Conservation (phyloP, 2,113 vertebrate genomes). For the Progne subis region DNA sequence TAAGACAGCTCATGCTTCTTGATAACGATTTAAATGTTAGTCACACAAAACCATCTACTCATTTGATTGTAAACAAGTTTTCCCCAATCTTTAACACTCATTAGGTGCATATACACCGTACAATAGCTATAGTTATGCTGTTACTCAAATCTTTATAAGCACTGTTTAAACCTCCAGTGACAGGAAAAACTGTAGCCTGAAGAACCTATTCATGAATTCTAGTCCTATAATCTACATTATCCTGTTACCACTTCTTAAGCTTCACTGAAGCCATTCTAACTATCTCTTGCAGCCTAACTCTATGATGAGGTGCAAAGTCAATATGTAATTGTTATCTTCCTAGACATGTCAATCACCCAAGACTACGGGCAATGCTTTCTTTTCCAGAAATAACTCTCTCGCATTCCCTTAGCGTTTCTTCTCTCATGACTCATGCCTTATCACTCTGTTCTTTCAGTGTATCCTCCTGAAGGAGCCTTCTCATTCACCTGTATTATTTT, state of each 20-base stretch:
- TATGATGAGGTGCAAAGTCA: neutral
- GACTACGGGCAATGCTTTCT: neutral
- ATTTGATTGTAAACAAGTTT: conserved; percentile 32
- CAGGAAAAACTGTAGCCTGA: conserved; percentile 19
- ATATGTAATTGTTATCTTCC: neutral
- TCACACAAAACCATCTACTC: conserved; percentile 28
- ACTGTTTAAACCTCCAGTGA: neutral
- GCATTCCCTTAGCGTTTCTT: neutral
- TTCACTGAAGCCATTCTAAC: neutral
- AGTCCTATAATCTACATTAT: neutral
- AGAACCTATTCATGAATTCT: neutral
- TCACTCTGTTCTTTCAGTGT: neutral
- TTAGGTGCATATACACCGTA: neutral
- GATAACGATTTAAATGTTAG: conserved; percentile 21
- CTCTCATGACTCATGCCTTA: neutral
- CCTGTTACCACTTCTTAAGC: neutral
- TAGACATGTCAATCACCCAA: neutral
- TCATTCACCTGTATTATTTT: neutral
- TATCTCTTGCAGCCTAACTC: neutral
- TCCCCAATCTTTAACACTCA: conserved; percentile 34
- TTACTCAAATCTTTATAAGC: conserved; percentile 43
- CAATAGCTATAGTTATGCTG: neutral
- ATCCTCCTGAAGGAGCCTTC: neutral
- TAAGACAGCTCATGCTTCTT: neutral
- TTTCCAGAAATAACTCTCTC: neutral